phyloP scores from a whole-genome alignment of 2,888 invertebrate genomes.

The Lasioglossum oenotherae region DNA sequence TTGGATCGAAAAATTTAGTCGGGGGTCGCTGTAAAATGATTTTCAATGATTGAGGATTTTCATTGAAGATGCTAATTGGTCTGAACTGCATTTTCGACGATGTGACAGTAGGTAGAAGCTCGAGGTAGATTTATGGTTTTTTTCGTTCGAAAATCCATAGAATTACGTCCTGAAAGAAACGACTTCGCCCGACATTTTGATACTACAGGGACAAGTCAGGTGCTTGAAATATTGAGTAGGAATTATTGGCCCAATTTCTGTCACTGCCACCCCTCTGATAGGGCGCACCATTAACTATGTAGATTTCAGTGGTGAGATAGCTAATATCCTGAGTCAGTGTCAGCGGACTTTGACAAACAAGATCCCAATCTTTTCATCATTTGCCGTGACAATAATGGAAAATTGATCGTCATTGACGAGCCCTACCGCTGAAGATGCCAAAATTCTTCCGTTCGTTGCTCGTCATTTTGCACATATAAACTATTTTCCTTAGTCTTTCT shows the following conservation, averaged over 20 bases:
- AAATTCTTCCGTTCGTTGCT: not conserved
- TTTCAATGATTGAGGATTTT: not conserved
- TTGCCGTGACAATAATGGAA: constrained; percentile 6
- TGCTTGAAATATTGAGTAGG: not conserved
- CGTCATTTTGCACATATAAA: not conserved
- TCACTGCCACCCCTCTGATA: constrained; percentile 57
- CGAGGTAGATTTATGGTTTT: no score
- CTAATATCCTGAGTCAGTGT: constrained; percentile 79
- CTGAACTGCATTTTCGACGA: not conserved
- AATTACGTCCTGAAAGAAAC: not conserved
- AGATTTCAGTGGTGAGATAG: constrained; percentile 71
- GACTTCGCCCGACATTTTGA: not conserved
- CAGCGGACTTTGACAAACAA: constrained; percentile 20
- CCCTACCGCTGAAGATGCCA: not conserved
- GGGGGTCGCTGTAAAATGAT: not conserved
- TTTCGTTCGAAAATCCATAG: not conserved
- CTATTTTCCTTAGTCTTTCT: not conserved
- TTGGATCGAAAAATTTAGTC: not conserved
- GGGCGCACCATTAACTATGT: constrained; percentile 34
- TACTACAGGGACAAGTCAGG: not conserved
- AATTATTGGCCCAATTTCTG: constrained; percentile 50
- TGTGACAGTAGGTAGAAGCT: not conserved
- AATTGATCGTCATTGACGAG: not conserved
- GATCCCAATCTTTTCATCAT: constrained; percentile 29
- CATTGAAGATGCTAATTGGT: no score